Evolutionary conservation across 1,140 invertebrate species (phyloP).

Genomic region (Laupala kohalensis): DNA sequence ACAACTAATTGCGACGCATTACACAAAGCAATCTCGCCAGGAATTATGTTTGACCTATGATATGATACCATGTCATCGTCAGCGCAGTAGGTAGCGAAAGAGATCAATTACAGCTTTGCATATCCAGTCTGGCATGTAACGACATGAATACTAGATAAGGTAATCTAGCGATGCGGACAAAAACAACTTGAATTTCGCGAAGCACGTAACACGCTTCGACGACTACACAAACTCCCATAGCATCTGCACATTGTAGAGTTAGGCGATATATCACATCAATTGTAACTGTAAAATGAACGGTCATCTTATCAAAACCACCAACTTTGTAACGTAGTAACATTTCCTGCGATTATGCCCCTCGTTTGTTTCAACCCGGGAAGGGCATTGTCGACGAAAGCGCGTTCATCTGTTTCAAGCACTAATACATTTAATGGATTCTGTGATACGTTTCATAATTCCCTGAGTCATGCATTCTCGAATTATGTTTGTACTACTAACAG

Average conservation of each 20-base stretch:
- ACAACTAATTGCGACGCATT: too few relatives aligned
- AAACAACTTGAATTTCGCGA: background rate
- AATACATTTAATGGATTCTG: too few relatives aligned
- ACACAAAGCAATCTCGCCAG: too few relatives aligned
- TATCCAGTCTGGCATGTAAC: background rate
- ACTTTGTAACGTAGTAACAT: background rate
- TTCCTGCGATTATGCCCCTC: background rate
- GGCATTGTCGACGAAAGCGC: too few relatives aligned
- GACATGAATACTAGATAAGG: background rate
- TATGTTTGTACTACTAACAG: too few relatives aligned
- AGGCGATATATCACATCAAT: background rate
- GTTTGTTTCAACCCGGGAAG: background rate
- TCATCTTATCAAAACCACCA: background rate
- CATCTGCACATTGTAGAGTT: background rate
- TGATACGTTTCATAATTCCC: too few relatives aligned
- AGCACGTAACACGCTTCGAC: background rate
- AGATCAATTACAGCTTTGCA: too few relatives aligned
- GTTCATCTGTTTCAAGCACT: too few relatives aligned
- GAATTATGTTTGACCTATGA: too few relatives aligned
- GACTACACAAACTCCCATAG: background rate
- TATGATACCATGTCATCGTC: too few relatives aligned
- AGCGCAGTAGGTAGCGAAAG: too few relatives aligned
- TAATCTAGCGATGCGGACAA: background rate
- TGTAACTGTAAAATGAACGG: background rate
- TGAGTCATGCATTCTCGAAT: too few relatives aligned